These are phyloP conservation scores for Sebastolobus alascanus DNA, from an alignment of 2,797 vertebrate species.

Conservation along the genomic window DNA sequence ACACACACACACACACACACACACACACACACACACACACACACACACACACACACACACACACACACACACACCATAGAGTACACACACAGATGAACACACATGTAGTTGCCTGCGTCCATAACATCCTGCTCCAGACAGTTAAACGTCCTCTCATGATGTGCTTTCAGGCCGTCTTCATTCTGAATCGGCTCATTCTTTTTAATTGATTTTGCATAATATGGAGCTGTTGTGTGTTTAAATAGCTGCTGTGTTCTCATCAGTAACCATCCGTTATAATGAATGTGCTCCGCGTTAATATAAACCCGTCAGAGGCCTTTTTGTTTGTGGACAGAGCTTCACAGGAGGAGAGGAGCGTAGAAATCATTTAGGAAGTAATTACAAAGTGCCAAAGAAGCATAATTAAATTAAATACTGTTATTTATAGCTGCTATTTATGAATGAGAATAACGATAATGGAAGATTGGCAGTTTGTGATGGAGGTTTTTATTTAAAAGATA, in stretches of 20 bases:
- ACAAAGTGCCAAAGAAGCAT: constrained; percentile 11
- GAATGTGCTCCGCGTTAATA: constrained; percentile 29
- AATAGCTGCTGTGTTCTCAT: constrained; percentile 29
- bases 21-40: neutral
- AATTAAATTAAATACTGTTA: constrained; percentile 5
- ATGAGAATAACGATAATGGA: neutral
- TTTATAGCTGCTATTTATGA: neutral
- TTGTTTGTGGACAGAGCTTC: constrained; percentile 25
- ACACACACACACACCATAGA: neutral
- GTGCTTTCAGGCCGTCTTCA: constrained; percentile 2
- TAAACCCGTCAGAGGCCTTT: constrained; percentile 19
- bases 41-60: constrained; percentile 13
- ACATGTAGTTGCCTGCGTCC: neutral
- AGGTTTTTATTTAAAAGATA: constrained; percentile 2
- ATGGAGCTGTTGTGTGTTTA: constrained; percentile 13
- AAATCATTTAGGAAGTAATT: constrained; percentile 44
- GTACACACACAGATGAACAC: neutral
- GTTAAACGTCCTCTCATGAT: constrained; percentile 18
- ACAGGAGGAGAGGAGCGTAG: constrained; percentile 2
- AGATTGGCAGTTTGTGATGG: neutral
- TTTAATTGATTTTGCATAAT: constrained; percentile 45
- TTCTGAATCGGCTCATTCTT: constrained; percentile 16
- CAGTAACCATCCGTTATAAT: constrained; percentile 15
- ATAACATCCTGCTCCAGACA: constrained; percentile 3
- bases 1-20: constrained; percentile 13